Evolutionary conservation across 2,888 invertebrate species (phyloP).

Genomic region (Cancer borealis): DNA sequence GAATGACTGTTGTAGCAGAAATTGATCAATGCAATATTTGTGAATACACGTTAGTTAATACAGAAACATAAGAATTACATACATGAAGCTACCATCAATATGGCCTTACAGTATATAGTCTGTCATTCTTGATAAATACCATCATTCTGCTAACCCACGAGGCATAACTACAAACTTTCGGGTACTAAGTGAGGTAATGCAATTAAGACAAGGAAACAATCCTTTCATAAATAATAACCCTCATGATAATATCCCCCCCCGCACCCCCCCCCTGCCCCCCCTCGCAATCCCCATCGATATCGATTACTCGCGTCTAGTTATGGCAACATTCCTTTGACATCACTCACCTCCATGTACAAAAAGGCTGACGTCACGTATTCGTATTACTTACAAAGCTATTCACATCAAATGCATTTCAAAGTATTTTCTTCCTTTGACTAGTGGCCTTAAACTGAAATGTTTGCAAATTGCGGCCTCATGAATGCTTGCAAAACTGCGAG

Average conservation of each 20-base stretch:
- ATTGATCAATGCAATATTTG: no score
- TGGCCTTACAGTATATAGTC: no score
- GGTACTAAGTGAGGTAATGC: background rate
- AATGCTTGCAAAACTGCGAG: background rate
- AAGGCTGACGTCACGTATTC: background rate
- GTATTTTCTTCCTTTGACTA: background rate
- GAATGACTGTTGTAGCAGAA: no score
- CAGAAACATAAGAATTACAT: no score
- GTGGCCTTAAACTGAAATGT: background rate
- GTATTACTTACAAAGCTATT: background rate
- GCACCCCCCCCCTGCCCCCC: background rate
- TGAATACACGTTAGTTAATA: no score
- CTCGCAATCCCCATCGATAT: background rate
- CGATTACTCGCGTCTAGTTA: background rate
- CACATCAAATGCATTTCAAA: background rate
- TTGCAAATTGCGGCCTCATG: background rate
- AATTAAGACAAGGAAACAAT: background rate
- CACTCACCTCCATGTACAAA: background rate
- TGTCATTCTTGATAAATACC: background rate
- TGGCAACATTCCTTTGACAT: background rate
- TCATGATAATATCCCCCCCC: background rate
- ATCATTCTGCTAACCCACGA: background rate
- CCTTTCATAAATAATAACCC: background rate
- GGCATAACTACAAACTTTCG: background rate
- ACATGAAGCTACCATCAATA: no score